Base-by-base conservation (phyloP, 2,888 invertebrate genomes). In the Chironomus tentans region DNA sequence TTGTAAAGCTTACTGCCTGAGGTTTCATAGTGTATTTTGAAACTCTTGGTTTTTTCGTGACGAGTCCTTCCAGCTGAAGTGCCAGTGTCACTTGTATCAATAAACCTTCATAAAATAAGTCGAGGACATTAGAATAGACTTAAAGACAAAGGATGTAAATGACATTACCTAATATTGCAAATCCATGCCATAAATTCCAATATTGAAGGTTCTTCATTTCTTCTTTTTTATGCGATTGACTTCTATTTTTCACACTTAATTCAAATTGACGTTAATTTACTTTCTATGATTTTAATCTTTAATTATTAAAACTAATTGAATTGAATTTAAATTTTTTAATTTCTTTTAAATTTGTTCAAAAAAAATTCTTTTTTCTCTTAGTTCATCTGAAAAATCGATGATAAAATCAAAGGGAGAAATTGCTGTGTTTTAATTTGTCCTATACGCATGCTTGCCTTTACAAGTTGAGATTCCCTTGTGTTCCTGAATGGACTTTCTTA, bases 11-110 rank as follows among this genome's bases (percentile, higher is more conserved):
- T 73, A 77, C 77, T 3, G 86, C 56, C 78, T 82, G 82, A 70
- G 83, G 80, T 78, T 83, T 88, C 79, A 88, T 87, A 81, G 88
- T 89, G 79, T 88, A 88, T 82, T 90, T 90, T 68, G 89, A 88
- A 78, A 88, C 86, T 80, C 90, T 85, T 38, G 90, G 90, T 80
- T 88, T 88, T 79, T 88, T 84, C 7, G 88, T 88, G 28, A 88
- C 87, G 80, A 87, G 86, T 78, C 86, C 87, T 80, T 87, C 87
- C 80, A 88, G 81, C 82, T 88, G 87, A 24, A 88, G 78, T 75
- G 82, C 82, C 47, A 78, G 56, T 76, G 48, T 21, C 13, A 47
- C 28, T 68, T 74, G 74, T 18, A 65, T 68, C 13, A 74, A 5
- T 5, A 74, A 28, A 15, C 74, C 74, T 74, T 18, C 1, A n/a